Evolutionary conservation across 2,797 vertebrate species (phyloP).

Genomic region (Catamblyrhynchus diadema): DNA sequence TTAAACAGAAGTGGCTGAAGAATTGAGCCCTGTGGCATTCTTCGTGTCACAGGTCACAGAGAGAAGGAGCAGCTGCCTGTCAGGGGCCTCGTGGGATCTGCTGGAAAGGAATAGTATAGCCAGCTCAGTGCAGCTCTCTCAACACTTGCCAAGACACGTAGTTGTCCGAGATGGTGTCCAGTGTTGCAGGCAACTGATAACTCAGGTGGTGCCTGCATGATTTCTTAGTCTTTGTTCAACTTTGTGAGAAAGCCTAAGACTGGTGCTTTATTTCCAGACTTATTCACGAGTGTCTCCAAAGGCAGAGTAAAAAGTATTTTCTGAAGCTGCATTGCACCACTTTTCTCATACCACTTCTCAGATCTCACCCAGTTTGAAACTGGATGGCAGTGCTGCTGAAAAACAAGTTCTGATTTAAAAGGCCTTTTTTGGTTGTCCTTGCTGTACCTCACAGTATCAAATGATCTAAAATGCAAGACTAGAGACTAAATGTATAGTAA

Average conservation of each 20-base stretch:
- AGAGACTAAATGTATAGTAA: not conserved
- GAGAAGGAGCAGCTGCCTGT: not conserved
- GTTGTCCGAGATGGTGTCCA: not conserved
- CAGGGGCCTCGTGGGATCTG: not conserved
- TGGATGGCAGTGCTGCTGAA: not conserved
- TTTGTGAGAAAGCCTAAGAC: not conserved
- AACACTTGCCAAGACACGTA: not conserved
- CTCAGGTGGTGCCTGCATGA: not conserved
- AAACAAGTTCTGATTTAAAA: not conserved
- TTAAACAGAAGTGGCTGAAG: constrained; percentile 16
- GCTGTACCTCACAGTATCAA: not conserved
- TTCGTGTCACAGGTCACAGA: not conserved
- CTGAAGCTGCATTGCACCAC: not conserved
- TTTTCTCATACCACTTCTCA: not conserved
- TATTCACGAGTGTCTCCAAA: not conserved
- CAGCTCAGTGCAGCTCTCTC: not conserved
- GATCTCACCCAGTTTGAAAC: not conserved
- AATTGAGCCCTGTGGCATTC: constrained; percentile 6
- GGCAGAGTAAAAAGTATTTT: not conserved
- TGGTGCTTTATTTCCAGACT: not conserved
- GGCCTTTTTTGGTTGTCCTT: not conserved
- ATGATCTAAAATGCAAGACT: not conserved
- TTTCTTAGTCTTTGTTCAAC: not conserved
- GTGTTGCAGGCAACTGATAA: not conserved
- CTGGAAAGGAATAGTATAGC: not conserved